A percentile compares a stretch with the other conserved stretches of the same genome.
These are phyloP conservation scores for Chascanopsetta lugubris DNA, from an alignment of 2,113 vertebrate species.

Conservation along the genomic window DNA sequence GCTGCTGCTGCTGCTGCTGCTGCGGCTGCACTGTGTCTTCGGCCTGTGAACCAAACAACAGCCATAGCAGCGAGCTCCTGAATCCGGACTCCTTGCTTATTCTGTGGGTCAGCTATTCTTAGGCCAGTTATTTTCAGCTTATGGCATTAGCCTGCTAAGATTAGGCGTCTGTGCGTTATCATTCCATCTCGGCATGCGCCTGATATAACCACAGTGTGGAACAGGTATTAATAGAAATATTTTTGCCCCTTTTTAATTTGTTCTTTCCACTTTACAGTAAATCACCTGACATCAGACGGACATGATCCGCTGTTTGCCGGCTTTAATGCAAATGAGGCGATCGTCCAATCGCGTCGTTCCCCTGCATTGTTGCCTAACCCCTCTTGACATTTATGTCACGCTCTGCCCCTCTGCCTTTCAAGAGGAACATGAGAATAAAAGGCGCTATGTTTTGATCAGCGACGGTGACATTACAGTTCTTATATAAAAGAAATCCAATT, in stretches of 20 bases:
- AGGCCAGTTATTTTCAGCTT: slow-evolving; percentile 96
- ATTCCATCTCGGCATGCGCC: slow-evolving; percentile 93
- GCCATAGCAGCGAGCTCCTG: slow-evolving; percentile 47
- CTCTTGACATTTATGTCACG: slow-evolving; percentile 37
- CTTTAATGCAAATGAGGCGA: not conserved
- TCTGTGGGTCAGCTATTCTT: slow-evolving; percentile 99
- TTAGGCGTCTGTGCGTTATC: slow-evolving; percentile 97
- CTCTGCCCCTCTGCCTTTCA: slow-evolving; percentile 27
- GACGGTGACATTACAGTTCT: slow-evolving; percentile 37
- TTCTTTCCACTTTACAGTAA: slow-evolving; percentile 71
- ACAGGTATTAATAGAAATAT: slow-evolving; percentile 92
- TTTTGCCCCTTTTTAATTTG: slow-evolving; percentile 90
- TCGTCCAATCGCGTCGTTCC: slow-evolving; percentile 12
- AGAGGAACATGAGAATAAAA: slow-evolving; percentile 30
- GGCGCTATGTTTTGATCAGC: slow-evolving; percentile 34
- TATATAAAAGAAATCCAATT: slow-evolving; percentile 52
- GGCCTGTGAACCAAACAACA: slow-evolving; percentile 73
- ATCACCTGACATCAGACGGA: slow-evolving; percentile 59
- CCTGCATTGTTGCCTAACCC: slow-evolving; percentile 19
- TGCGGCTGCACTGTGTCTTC: slow-evolving; percentile 24
- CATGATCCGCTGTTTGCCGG: slow-evolving; percentile 1
- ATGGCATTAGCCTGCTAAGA: slow-evolving; percentile 97
- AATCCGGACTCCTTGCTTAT: slow-evolving; percentile 87
- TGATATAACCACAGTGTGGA: slow-evolving; percentile 94
- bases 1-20: too few relatives aligned